Conservation (phyloP, 2,113 vertebrate species). For the Gorilla gorilla region DNA sequence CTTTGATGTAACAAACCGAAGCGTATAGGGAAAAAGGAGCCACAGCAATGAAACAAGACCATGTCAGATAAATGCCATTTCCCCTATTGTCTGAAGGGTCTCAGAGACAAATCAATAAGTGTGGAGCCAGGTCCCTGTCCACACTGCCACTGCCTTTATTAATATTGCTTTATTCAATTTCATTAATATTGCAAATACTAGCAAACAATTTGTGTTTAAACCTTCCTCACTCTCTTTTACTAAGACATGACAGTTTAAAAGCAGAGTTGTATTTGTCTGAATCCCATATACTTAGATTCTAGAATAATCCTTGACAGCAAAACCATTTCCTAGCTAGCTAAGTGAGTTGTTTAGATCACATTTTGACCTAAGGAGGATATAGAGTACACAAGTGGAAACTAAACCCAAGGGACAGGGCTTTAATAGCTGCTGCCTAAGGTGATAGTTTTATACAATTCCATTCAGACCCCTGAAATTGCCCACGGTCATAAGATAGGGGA, state of each 20-base stretch:
- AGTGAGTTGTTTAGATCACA: conserved; percentile 30
- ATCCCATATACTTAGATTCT: conserved; percentile 21
- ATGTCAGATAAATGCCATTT: conserved; percentile 65
- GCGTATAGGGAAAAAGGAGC: background rate
- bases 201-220: conserved; percentile 48
- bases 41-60: conserved; percentile 55
- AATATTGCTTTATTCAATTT: conserved; percentile 58
- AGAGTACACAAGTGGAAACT: background rate
- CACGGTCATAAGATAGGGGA: background rate
- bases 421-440: background rate
- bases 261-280: conserved; percentile 56
- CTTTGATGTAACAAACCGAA: conserved; percentile 53
- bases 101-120: conserved; percentile 74
- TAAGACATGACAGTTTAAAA: conserved; percentile 63
- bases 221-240: background rate
- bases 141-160: conserved; percentile 63
- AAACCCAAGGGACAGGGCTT: background rate
- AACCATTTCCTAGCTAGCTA: conserved; percentile 47
- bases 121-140: conserved; percentile 67
- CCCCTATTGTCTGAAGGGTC: conserved; percentile 60
- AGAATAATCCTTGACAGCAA: conserved; percentile 41
- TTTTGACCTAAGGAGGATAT: conserved; percentile 24
- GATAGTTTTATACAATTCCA: background rate
- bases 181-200: conserved; percentile 72
- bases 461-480: background rate